Conservation (phyloP, 2,797 vertebrate genomes). For the Streptopelia turtur region DNA sequence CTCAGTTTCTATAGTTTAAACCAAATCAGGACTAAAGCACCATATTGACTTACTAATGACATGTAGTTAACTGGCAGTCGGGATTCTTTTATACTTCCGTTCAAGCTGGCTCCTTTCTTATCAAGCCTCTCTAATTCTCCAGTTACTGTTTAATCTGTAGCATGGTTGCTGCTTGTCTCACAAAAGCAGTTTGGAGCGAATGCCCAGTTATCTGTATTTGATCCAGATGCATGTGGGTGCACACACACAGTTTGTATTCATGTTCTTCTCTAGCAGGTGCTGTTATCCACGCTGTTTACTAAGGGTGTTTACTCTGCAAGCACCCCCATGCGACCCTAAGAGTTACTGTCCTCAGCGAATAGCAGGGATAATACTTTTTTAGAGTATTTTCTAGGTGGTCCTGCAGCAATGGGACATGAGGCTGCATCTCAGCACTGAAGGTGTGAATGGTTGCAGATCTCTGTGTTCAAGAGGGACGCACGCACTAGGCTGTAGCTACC, state of each 20-base stretch:
- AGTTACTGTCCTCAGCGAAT: background rate
- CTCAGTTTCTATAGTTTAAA: background rate
- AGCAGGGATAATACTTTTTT: background rate
- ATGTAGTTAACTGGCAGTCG: background rate
- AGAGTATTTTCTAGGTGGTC: background rate
- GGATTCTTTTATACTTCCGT: background rate
- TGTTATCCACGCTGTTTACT: background rate
- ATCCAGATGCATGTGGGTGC: background rate
- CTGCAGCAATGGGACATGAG: background rate
- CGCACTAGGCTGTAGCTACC: fast-evolving
- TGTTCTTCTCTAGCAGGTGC: background rate
- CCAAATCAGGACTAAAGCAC: background rate
- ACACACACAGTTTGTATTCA: background rate
- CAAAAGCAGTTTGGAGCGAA: background rate
- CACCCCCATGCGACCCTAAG: background rate
- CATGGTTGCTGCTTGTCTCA: background rate
- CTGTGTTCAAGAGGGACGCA: background rate
- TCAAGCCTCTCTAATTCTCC: background rate
- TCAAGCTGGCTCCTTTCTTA: background rate
- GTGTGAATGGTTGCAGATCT: background rate
- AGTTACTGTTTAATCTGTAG: background rate
- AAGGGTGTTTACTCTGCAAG: background rate
- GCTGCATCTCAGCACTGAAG: background rate
- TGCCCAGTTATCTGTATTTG: background rate
- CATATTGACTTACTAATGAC: background rate